phyloP scores from a whole-genome alignment of 2,113 vertebrate species.

The Brevimyrus niger region DNA sequence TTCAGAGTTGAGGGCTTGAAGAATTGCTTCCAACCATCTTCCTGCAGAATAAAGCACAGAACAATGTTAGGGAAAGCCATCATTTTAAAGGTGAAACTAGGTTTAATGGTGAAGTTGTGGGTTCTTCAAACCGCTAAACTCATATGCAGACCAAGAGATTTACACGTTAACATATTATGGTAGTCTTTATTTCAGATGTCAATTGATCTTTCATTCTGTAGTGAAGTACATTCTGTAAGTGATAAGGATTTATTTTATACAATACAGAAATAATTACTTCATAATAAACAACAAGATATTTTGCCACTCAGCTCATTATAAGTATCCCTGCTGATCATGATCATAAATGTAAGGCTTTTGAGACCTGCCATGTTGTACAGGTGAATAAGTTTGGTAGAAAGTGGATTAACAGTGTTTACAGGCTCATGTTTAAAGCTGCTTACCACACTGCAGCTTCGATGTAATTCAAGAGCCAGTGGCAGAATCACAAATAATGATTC shows the following conservation, averaged over 20 bases:
- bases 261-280: background rate
- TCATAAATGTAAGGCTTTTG: background rate
- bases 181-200: background rate
- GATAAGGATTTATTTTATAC: background rate
- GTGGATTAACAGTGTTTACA: background rate
- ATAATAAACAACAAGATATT: background rate
- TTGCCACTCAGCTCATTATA: background rate
- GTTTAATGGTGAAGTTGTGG: background rate
- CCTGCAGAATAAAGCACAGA: constrained; percentile 29
- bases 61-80: background rate
- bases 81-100: background rate
- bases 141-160: background rate
- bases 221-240: background rate
- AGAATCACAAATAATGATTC: constrained; percentile 40
- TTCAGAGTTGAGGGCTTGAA: constrained; percentile 24
- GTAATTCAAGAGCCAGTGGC: constrained; percentile 33
- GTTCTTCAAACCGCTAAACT: background rate
- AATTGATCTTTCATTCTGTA: background rate
- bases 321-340: no score
- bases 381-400: background rate
- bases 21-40: constrained; percentile 25
- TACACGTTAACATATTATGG: background rate
- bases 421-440: background rate
- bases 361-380: background rate
- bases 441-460: constrained; percentile 43